Conservation (phyloP, 2,113 vertebrate species). For the Varanus komodoensis region DNA sequence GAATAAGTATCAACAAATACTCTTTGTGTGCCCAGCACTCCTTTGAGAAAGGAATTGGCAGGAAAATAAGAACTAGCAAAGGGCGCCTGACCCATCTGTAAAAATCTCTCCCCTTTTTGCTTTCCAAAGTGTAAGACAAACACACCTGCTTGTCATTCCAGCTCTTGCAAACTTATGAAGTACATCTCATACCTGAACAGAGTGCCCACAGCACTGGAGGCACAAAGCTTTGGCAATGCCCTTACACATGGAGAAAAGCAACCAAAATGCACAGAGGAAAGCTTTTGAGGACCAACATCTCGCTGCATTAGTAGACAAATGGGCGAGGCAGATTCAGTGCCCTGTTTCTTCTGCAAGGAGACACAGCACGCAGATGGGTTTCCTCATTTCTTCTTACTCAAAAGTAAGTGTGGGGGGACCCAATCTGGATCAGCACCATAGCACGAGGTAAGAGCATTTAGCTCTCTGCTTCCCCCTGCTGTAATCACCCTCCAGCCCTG, state of each 20-base stretch:
- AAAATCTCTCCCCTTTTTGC: no score
- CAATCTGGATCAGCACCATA: no score
- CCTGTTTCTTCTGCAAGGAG: no score
- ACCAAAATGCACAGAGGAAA: conserved; percentile 30
- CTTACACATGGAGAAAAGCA: conserved; percentile 8
- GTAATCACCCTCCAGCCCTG: background rate
- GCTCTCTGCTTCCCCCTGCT: no score
- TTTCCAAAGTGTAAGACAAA: no score
- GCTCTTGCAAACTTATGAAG: background rate
- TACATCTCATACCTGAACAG: background rate
- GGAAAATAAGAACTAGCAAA: no score
- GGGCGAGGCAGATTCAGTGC: background rate
- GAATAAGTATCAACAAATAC: background rate
- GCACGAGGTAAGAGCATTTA: no score
- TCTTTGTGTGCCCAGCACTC: background rate
- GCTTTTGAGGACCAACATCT: conserved; percentile 29
- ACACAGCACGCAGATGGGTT: no score
- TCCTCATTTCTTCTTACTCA: no score
- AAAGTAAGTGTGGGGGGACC: no score
- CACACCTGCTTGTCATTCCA: background rate
- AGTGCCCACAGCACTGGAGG: background rate
- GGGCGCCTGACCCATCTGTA: no score
- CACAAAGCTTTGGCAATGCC: background rate
- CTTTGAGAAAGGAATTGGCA: no score
- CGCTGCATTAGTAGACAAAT: conserved; percentile 23